Evolutionary conservation across 2,113 vertebrate species (phyloP).

Genomic region (Laticauda laticaudata): DNA sequence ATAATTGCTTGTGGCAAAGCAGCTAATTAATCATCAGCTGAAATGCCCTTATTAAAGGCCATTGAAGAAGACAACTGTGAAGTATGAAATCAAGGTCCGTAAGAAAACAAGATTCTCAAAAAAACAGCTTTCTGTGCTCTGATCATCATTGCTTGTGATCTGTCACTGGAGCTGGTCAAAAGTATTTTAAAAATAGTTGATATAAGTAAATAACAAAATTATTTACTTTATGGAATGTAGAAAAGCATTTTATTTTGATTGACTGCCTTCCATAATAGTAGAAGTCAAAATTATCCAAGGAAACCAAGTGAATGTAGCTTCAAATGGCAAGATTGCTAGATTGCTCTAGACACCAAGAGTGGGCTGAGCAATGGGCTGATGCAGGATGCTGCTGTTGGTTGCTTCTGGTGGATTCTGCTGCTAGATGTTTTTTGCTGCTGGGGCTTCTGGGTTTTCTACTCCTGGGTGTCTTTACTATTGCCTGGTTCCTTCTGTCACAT

Average conservation of each 20-base stretch:
- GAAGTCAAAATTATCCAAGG: background rate
- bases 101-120: background rate
- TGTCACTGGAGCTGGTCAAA: background rate
- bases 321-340: background rate
- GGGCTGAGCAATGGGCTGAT: too few relatives aligned
- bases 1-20: background rate
- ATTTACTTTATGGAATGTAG: background rate
- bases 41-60: background rate
- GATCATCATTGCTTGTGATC: background rate
- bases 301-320: background rate
- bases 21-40: background rate
- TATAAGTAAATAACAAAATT: background rate
- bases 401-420: too few relatives aligned
- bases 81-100: background rate
- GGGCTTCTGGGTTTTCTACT: too few relatives aligned
- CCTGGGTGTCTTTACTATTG: too few relatives aligned
- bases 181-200: background rate
- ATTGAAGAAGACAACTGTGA: background rate
- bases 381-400: too few relatives aligned
- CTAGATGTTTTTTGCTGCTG: too few relatives aligned
- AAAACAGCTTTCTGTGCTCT: background rate
- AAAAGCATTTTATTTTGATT: background rate
- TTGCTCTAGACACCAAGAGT: too few relatives aligned
- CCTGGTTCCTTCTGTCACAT: too few relatives aligned
- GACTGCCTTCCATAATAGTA: background rate